These are phyloP conservation scores for Scolopax rusticola DNA, from an alignment of 2,797 vertebrate species.

Conservation along the genomic window DNA sequence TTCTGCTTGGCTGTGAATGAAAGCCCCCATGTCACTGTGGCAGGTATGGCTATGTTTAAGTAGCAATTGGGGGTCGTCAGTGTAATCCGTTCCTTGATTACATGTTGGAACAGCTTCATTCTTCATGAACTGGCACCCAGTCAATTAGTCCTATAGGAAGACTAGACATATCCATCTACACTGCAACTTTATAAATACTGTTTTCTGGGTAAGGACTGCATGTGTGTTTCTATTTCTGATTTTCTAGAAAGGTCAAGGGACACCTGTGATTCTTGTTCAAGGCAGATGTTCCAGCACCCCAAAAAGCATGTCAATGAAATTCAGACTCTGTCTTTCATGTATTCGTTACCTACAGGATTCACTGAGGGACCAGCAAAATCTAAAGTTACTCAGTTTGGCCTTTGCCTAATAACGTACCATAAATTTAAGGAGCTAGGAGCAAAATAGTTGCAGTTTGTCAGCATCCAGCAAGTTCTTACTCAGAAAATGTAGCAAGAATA, in stretches of 20 bases:
- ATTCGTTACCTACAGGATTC: background rate
- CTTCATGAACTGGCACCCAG: conserved; percentile 53
- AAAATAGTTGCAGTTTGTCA: background rate
- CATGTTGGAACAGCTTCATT: conserved; percentile 70
- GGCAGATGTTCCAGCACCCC: background rate
- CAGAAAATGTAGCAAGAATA: background rate
- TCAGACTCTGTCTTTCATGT: background rate
- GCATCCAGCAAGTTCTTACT: background rate
- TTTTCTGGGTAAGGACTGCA: background rate
- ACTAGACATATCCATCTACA: conserved; percentile 44
- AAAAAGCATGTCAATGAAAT: background rate
- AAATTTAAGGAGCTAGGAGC: background rate
- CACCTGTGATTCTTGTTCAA: background rate
- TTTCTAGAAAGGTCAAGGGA: conserved; percentile 18
- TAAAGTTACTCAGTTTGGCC: background rate
- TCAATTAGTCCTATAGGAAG: conserved; percentile 68
- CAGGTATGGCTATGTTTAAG: conserved; percentile 67
- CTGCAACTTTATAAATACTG: conserved; percentile 24
- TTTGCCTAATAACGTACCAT: background rate
- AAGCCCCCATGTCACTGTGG: conserved; percentile 7
- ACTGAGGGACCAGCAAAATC: background rate
- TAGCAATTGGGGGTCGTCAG: conserved; percentile 55
- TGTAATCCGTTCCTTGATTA: conserved; percentile 51
- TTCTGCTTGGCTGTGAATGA: conserved; percentile 70
- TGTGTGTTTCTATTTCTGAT: background rate